phyloP scores from a whole-genome alignment of 2,888 invertebrate genomes.

The Apodemia zela region DNA sequence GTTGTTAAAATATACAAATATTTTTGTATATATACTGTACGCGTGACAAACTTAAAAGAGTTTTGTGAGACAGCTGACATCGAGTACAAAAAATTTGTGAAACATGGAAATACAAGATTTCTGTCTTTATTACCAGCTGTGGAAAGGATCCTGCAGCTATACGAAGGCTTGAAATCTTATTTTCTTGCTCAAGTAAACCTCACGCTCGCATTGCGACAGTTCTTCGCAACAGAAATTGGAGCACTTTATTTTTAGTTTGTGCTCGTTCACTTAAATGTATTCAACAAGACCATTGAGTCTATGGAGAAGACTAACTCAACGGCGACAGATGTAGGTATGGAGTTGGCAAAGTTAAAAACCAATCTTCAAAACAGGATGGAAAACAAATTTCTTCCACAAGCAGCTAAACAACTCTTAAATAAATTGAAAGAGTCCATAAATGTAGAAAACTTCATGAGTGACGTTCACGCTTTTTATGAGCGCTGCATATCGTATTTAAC shows the following conservation, averaged over 20 bases:
- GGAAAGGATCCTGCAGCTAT: constrained; percentile 25
- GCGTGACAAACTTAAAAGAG: constrained; percentile 25
- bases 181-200: constrained; percentile 24
- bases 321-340: constrained; percentile 21
- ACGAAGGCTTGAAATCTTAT: constrained; percentile 25
- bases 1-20: constrained; percentile 28
- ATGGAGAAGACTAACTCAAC: constrained; percentile 16
- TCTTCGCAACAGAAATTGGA: constrained; percentile 23
- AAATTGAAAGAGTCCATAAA: constrained; percentile 27
- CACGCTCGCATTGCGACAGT: constrained; percentile 23
- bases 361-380: constrained; percentile 24
- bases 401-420: constrained; percentile 25
- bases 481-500: constrained; percentile 25
- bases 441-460: constrained; percentile 23
- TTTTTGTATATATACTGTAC: constrained; percentile 27
- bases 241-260: constrained; percentile 23
- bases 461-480: constrained; percentile 24
- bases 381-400: constrained; percentile 22
- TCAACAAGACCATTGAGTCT: constrained; percentile 11
- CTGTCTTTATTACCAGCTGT: constrained; percentile 24
- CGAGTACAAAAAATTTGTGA: constrained; percentile 25
- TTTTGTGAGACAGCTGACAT: constrained; percentile 26
- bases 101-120: constrained; percentile 26
- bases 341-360: constrained; percentile 23
- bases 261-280: constrained; percentile 10